phyloP scores from a whole-genome alignment of 2,113 vertebrate genomes.

The Myocastor coypus region DNA sequence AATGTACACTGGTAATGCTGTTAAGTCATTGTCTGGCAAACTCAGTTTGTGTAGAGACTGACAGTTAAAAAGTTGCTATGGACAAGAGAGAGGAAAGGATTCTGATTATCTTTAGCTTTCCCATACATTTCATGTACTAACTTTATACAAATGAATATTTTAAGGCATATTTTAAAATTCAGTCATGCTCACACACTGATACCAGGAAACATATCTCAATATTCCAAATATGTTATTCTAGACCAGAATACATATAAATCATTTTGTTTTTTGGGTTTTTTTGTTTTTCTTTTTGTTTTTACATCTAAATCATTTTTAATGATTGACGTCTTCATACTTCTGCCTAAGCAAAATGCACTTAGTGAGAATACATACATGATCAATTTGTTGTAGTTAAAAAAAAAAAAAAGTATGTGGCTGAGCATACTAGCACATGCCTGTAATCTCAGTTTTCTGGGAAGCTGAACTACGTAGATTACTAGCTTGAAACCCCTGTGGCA shows the following conservation, averaged over 20 bases:
- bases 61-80: constrained; percentile 99
- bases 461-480: neutral
- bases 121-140: constrained; percentile 33
- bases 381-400: neutral
- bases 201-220: neutral
- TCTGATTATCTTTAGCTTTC: constrained; percentile 58
- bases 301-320: neutral
- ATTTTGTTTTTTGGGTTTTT: no score
- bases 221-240: neutral
- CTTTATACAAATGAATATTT: constrained; percentile 40
- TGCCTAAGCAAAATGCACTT: constrained; percentile 6
- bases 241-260: neutral
- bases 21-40: constrained; percentile 99
- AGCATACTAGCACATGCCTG: neutral
- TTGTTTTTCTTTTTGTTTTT: no score
- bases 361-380: constrained; percentile 25
- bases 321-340: constrained; percentile 48
- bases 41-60: constrained; percentile 97
- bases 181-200: constrained; percentile 33
- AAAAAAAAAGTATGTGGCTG: neutral
- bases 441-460: neutral
- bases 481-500: neutral
- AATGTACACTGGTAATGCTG: constrained; percentile 95
- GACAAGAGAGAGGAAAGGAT: constrained; percentile 79
- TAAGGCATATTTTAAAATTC: constrained; percentile 38